Base-by-base conservation (phyloP, 1,140 invertebrate species). In the Papilio aristodemus region DNA sequence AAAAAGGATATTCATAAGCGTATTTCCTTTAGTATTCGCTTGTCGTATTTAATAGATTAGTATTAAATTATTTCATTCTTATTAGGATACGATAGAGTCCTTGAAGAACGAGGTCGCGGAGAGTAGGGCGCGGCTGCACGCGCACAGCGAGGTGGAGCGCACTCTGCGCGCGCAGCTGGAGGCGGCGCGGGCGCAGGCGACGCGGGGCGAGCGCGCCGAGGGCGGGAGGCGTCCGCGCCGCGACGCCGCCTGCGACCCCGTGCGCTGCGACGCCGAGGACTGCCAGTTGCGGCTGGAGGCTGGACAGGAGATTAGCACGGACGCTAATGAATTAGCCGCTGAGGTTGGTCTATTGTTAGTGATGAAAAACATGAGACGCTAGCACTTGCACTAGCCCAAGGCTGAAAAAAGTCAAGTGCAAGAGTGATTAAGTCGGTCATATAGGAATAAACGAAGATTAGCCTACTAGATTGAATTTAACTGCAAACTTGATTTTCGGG, bases 51-150 rank as follows among this genome's bases (percentile, higher is more conserved):
- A n/a, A n/a, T n/a, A n/a, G n/a, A n/a, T n/a, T n/a, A n/a, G n/a
- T n/a, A n/a, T n/a, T n/a, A n/a, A n/a, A n/a, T n/a, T n/a, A 32
- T 32, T 32, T 32, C 27, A 32, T 6, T 71, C 50, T 22, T 89
- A 86, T 7, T 76, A 92, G 90, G 81, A 81, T 70, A 91, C 89
- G 67, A 87, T 92, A 63, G 87, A 87, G 67, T 83, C 86, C 63
- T 74, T 92, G 32, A 91, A 91, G 75, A 84, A 87, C 71, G 91
- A 92, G 76, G 88, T 92, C 0, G 85, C 84, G 7, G 89, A 91
- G 66, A 91, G 89, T 72, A 77, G 87, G 60, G 78, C 83, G 58
- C 80, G 86, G 10, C 63, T 91, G 59, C 85, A 90, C 72, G 83
- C 87, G 38, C 85, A 89, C 73, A 81, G 85, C 69, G 87, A 91